These are phyloP conservation scores for Solenopsis invicta DNA, from an alignment of 1,140 invertebrate genomes.

Conservation along the genomic window DNA sequence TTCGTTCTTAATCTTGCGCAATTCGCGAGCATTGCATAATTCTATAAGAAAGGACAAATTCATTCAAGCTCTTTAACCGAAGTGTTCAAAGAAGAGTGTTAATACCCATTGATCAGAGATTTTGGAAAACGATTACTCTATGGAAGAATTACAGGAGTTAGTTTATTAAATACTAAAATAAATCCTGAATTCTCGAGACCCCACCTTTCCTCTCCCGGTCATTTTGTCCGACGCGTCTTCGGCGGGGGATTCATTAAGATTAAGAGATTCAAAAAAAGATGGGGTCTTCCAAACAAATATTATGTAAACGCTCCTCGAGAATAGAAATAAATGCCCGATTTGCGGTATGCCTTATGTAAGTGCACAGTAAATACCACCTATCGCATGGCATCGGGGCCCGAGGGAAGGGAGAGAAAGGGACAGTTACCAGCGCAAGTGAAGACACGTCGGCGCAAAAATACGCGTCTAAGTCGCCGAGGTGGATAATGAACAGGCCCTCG, in stretches of 20 bases:
- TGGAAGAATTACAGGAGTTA: too few species aligned
- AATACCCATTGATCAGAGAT: background rate
- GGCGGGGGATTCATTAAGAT: background rate
- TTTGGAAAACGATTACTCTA: background rate
- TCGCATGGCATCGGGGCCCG: background rate
- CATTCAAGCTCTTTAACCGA: background rate
- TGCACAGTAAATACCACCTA: background rate
- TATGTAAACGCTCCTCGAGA: background rate
- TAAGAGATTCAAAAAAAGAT: background rate
- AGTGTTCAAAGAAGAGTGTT: background rate
- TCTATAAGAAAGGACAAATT: background rate
- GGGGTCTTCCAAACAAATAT: background rate
- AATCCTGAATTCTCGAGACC: background rate
- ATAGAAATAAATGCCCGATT: background rate
- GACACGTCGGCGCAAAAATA: background rate
- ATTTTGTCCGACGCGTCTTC: background rate
- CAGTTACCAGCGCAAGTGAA: background rate
- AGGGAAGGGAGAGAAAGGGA: slow-evolving; percentile 4
- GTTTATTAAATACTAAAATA: background rate
- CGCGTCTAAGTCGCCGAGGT: background rate
- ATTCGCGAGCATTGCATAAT: background rate
- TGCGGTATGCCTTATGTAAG: background rate
- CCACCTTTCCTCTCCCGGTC: background rate
- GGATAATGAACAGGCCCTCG: background rate
- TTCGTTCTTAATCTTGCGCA: background rate